Base-by-base conservation (phyloP, 1,140 invertebrate genomes). In the Aphelinus certus region DNA sequence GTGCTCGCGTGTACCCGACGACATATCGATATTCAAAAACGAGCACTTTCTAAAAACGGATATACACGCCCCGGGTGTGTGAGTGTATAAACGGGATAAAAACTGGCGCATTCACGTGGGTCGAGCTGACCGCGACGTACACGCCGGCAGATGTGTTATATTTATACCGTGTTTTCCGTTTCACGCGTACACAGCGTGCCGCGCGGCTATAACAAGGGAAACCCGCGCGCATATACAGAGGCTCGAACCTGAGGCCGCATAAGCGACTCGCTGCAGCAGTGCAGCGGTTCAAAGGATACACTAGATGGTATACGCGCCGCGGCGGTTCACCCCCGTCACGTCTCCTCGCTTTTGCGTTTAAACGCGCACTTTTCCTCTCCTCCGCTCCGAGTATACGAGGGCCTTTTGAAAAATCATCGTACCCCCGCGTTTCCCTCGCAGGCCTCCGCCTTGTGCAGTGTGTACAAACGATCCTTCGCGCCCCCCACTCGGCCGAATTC, bases 351-450 rank as follows among this genome's bases (percentile, higher is more conserved):
- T 72, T 72, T 56, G 43, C 63, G 53, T 5, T 56, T 65, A 65
- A 65, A 61, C 61, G 7, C 26, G 26, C 26, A 26, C 26, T 26
- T 26, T 26, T 26, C 26, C 26, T 26, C 26, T 26, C 26, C 26
- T 26, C 26, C 26, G 26, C 26, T 26, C 26, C 26, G 26, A 26
- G 26, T 26, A 26, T 26, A 26, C 26, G 26, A 26, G 26, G 43
- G 42, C 48, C 26, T 26, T 75, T 75, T 75, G 65, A 75, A 57
- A 75, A 75, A 75, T 75, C 46, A 75, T 69, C 69, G 69, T 64
- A 60, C 46, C 9, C 43, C 47, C 53, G 51, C 9, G 10, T 57
- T 1, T 7, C 26, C 26, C 26, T 26, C 26, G 26, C 0, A 26
- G 26, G 26, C 26, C 26, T 26, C 26, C n/a, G n/a, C n/a, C n/a